Evolutionary conservation across 2,888 invertebrate species (phyloP), one percentile per base, ranked within the genome.

Genomic region (Conomelus anceps): DNA sequence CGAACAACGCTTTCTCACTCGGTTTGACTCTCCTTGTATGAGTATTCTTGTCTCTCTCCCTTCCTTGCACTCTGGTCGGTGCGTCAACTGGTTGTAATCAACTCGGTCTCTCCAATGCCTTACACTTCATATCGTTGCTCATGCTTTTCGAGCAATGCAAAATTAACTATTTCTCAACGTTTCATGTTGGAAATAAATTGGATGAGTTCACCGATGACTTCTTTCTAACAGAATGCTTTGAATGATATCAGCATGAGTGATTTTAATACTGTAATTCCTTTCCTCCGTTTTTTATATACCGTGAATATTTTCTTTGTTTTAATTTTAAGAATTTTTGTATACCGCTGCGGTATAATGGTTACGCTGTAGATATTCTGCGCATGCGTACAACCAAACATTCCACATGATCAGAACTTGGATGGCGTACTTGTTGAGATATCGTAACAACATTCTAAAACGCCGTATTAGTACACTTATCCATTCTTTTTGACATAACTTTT

Each of bases 301-400:
- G 63, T n/a, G 3, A 63, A 63, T n/a, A 63, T 34, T 17, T 34
- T 17, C 9, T 34, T 34, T 34, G 17, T 34, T 17, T 1, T 17
- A 34, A 34, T 34, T 4, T 9, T 17, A 34, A 13, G 17, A 34
- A 34, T 17, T 34, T 11, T 17, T 17, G 1, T 17, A 34, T 34
- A 34, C 17, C 17, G 34, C 17, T 34, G 34, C 11, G 17, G 17
- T 34, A 17, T 17, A 34, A n/a, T n/a, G n/a, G n/a, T n/a, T n/a
- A n/a, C n/a, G n/a, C n/a, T n/a, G n/a, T n/a, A n/a, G n/a, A 9
- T 9, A 34, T 13, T 63, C 92, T 92, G 92, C 92, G 91, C 91
- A 87, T 89, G 88, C 90, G 88, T 85, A 34, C 89, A 87, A 88
- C 89, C 89, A 90, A 89, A 87, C 91, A 89, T 85, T 88, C 41